These are phyloP conservation scores for Etheostoma spectabile DNA, from an alignment of 2,113 vertebrate species.

Conservation along the genomic window DNA sequence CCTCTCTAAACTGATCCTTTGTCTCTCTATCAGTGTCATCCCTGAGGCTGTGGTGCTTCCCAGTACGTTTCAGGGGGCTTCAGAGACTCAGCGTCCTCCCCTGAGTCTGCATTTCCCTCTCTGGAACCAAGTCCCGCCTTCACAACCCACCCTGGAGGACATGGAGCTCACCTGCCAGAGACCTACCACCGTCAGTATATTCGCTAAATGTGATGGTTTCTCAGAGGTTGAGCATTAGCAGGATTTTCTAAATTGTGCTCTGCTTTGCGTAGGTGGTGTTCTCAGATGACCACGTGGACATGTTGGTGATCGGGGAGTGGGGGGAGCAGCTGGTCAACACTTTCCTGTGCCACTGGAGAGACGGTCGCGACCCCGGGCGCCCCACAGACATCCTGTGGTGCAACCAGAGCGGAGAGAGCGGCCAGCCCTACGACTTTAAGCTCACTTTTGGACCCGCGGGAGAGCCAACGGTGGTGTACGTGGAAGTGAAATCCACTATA, in stretches of 20 bases:
- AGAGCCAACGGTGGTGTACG: slow-evolving; percentile 55
- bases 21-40: slow-evolving; percentile 22
- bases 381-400: slow-evolving; percentile 80
- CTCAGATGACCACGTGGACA: slow-evolving; percentile 60
- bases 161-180: slow-evolving; percentile 75
- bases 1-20: background rate
- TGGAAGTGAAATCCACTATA: slow-evolving; percentile 85
- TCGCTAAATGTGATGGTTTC: background rate
- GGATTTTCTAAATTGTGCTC: background rate
- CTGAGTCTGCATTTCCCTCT: slow-evolving; percentile 76
- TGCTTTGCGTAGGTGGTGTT: slow-evolving; percentile 68
- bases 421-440: slow-evolving; percentile 84
- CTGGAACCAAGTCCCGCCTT: slow-evolving; percentile 68
- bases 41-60: slow-evolving; percentile 59
- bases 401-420: slow-evolving; percentile 82
- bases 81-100: slow-evolving; percentile 61
- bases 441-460: slow-evolving; percentile 60
- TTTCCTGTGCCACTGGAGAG: slow-evolving; percentile 83
- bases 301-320: slow-evolving; percentile 78
- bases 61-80: slow-evolving; percentile 75
- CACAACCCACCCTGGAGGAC: slow-evolving; percentile 77
- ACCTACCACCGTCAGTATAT: slow-evolving; percentile 68
- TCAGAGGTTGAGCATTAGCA: background rate
- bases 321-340: slow-evolving; percentile 85
- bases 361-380: slow-evolving; percentile 46